Evolutionary conservation across 2,888 invertebrate species (phyloP), one percentile per base, ranked within the genome.

Genomic region (Sesia bembeciformis): DNA sequence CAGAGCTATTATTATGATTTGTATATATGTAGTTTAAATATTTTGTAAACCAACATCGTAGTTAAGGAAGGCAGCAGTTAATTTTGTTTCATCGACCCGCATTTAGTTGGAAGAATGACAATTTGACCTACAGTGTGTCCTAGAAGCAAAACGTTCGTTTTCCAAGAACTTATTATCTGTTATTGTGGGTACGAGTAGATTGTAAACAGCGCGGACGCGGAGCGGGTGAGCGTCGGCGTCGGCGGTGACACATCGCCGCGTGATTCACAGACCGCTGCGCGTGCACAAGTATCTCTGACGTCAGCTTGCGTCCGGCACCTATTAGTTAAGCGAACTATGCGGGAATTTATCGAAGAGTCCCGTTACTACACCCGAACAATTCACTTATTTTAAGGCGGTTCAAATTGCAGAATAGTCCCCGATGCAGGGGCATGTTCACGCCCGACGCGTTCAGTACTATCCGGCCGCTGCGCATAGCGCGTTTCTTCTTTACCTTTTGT

Each of bases 201-300:
- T 70, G 71, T 76, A 76, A 78, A 74, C 72, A 70, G 67, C 55
- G 59, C 52, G 49, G 55, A 50, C 50, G 53, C 51, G 52, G 60
- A 59, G 60, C 66, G 62, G 57, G 63, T 64, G 65, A 62, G 65
- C 64, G 62, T 58, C 23, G 23, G 23, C 52, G 39, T 52, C 61
- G 61, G 54, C 62, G 72, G 73, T 87, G 87, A 86, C 87, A 85
- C 86, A 87, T 85, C 82, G 74, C 62, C 71, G 75, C 72, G 73
- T 86, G 86, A 86, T 78, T 86, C 86, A 86, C 73, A 63, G 62
- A 64, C 66, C 61, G 62, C 68, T 74, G 78, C 78, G 73, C 76
- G 72, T 76, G 79, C 40, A 38, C 38, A 80, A 63, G 78, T 76
- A 79, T 80, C 74, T 68, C 66, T 87, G 87, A 87, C 87, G 85